Percentiles rank a stretch among this genome's conserved stretches.
These are phyloP conservation scores for Caenorhabditis becei DNA, from an alignment of 2,888 invertebrate genomes.

Conservation along the genomic window DNA sequence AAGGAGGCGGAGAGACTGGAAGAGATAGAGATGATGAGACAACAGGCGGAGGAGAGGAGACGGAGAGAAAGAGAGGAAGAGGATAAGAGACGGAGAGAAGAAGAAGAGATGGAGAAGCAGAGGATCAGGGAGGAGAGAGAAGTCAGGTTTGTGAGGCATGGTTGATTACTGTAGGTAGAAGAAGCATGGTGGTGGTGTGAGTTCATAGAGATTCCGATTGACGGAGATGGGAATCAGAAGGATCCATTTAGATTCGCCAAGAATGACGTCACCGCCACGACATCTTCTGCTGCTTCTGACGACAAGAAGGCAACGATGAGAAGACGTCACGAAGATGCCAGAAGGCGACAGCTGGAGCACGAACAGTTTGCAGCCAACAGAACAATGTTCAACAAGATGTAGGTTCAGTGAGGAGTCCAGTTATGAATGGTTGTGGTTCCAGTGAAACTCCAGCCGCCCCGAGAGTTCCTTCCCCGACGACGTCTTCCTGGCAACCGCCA, in stretches of 20 bases:
- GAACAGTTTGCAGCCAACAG: constrained; percentile 63
- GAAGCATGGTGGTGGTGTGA: constrained; percentile 56
- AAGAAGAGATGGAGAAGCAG: constrained; percentile 44
- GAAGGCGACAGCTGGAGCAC: constrained; percentile 69
- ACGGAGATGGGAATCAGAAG: background rate
- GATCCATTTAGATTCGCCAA: constrained; percentile 44
- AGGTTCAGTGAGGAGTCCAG: background rate
- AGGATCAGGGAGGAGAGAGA: constrained; percentile 42
- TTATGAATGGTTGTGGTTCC: background rate
- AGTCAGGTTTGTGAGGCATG: constrained; percentile 47
- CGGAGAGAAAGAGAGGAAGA: constrained; percentile 49
- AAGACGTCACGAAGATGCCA: constrained; percentile 66
- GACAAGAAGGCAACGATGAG: constrained; percentile 65
- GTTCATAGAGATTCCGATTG: background rate
- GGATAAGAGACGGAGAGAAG: constrained; percentile 23
- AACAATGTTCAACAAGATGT: constrained; percentile 63
- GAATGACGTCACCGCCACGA: constrained; percentile 30
- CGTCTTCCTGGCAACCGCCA: constrained; percentile 34
- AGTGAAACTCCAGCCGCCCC: constrained; percentile 23
- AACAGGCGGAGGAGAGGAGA: constrained; percentile 54
- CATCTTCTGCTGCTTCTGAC: constrained; percentile 44
- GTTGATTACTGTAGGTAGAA: constrained; percentile 31
- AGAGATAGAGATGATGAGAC: constrained; percentile 53
- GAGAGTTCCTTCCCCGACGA: constrained; percentile 41
- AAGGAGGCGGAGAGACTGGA: constrained; percentile 50